phyloP scores from a whole-genome alignment of 2,113 vertebrate genomes.

The Datnioides undecimradiatus region DNA sequence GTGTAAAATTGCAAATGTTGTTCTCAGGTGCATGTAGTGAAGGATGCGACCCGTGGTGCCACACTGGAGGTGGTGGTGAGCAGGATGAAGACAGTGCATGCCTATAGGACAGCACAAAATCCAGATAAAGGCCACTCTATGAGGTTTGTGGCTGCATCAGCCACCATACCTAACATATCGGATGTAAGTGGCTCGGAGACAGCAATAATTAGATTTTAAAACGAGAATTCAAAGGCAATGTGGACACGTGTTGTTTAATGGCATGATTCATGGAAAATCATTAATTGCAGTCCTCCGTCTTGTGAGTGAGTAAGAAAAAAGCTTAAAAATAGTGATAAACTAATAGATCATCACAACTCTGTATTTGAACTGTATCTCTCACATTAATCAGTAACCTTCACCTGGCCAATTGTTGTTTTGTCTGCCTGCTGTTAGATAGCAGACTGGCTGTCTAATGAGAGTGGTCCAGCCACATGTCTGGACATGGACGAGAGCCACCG shows the following conservation, averaged over 20 bases:
- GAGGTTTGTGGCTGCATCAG: conserved; percentile 96
- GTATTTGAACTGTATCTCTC: neutral
- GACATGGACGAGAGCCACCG: conserved; percentile 94
- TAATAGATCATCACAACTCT: neutral
- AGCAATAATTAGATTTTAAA: neutral
- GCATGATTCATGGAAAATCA: neutral
- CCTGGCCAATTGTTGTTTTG: neutral
- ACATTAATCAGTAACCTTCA: neutral
- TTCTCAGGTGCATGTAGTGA: conserved; percentile 92
- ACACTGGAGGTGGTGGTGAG: conserved; percentile 97
- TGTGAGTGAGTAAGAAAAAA: neutral
- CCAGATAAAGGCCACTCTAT: conserved; percentile 75
- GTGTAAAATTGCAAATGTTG: neutral
- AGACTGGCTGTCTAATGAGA: conserved; percentile 93
- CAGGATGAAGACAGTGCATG: conserved; percentile 95
- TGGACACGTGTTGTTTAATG: neutral
- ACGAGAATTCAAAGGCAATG: neutral
- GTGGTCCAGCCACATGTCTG: conserved; percentile 88
- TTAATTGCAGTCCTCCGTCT: neutral
- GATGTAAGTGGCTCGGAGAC: conserved; percentile 86
- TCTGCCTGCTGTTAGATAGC: conserved; percentile 88
- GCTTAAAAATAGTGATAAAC: neutral
- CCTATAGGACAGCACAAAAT: conserved; percentile 79
- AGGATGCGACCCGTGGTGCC: conserved; percentile 93
- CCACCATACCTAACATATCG: conserved; percentile 94